Base-by-base conservation (phyloP, 2,797 vertebrate genomes). In the Sebastes baramenuke region DNA sequence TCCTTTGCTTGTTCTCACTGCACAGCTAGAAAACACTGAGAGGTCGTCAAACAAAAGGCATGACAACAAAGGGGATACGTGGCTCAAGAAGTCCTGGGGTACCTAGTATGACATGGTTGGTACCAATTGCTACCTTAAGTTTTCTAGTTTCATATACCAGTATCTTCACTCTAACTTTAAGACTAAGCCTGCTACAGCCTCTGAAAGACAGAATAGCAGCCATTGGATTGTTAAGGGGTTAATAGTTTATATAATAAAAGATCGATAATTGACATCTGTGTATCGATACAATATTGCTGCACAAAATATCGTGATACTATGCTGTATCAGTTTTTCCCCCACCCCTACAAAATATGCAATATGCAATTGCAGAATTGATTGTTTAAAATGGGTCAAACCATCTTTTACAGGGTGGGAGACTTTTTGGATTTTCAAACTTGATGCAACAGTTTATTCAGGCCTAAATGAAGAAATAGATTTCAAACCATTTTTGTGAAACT, bases 1-100 rank as follows among this genome's bases (percentile, higher is more conserved):
- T 72, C 42, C 46, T 68, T 54, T 25, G 59, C 74, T 70, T 83
- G 88, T 87, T 89, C 74, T 67, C 72, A 67, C 74, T 73, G 8
- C 5, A 8, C 32, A 22, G 66, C 38, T 30, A 55, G 71, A 81
- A 70, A 77, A 82, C 79, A 86, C 68, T 42, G 52, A 56, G 1
- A 49, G 27, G 6, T 77, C 36, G 76, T 58, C 68, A 58, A 49
- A 70, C 22, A 8, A 58, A 56, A 22, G 5, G 14, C 12, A 38
- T 38, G 36, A 38, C 36, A 38, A 14, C 36, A 38, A 38, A 38
- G 36, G 36, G 36, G 36, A 38, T 14, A 38, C 0, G 36, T 38
- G 36, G 36, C 36, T 0, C 13, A 14, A 38, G 36, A 38, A 38
- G 36, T 38, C 36, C 36, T 38, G 36, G 36, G 36, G 36, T 38